Percentiles rank a stretch among this genome's conserved stretches.
Conservation (phyloP, 2,113 vertebrate species). For the Dascyllus trimaculatus region DNA sequence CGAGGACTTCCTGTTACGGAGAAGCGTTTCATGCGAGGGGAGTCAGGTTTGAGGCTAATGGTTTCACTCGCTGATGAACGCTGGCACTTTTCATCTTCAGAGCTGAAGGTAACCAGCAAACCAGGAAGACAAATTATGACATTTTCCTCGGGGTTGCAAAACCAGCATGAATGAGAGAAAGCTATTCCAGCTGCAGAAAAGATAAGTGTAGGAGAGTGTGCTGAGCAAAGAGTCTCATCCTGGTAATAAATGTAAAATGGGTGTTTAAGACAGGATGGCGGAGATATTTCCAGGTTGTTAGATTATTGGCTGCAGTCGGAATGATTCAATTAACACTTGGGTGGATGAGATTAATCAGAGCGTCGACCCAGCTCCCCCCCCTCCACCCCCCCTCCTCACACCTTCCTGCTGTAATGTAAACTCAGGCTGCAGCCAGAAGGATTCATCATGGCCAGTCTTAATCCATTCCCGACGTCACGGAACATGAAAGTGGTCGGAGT, state of each 20-base stretch:
- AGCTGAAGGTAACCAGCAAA: conserved; percentile 29
- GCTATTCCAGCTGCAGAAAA: conserved; percentile 38
- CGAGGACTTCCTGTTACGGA: conserved; percentile 19
- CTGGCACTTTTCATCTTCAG: conserved; percentile 32
- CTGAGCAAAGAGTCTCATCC: conserved; percentile 59
- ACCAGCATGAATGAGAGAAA: conserved; percentile 34
- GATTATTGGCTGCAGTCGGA: conserved; percentile 55
- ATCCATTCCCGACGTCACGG: conserved; percentile 61
- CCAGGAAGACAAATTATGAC: conserved; percentile 43
- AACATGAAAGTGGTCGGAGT: conserved; percentile 62
- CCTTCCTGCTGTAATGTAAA: conserved; percentile 41
- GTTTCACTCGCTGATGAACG: conserved; percentile 31
- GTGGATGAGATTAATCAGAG: conserved; percentile 54
- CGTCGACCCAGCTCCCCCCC: too few species aligned
- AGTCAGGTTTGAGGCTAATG: conserved; percentile 46
- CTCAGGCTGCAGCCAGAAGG: conserved; percentile 30
- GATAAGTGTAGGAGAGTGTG: conserved; percentile 48
- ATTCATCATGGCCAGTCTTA: conserved; percentile 61
- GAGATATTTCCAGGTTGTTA: conserved; percentile 57
- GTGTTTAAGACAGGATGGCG: conserved; percentile 39
- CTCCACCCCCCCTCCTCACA: conserved; percentile 9
- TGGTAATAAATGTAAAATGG: conserved; percentile 68
- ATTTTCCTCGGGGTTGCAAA: conserved; percentile 47
- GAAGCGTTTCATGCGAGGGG: conserved; percentile 30
- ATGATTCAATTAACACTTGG: conserved; percentile 72